Percentiles rank a stretch among this genome's conserved stretches.
phyloP scores from a whole-genome alignment of 1,140 invertebrate genomes.

The Scaptomyza hsui region DNA sequence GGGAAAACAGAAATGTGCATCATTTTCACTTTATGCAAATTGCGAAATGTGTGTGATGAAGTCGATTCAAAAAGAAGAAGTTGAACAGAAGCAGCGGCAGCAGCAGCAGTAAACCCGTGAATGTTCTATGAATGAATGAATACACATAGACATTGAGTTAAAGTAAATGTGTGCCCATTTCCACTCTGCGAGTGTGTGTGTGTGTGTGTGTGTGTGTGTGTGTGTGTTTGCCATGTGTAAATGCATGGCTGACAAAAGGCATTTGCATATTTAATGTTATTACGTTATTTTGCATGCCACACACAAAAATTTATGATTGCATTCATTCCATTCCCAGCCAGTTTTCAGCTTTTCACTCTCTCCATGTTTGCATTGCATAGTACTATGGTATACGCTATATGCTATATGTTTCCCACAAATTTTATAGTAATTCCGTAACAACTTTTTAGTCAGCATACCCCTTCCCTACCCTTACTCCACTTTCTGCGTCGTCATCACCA shows the following conservation, averaged over 20 bases:
- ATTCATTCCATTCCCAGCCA: too few relatives aligned
- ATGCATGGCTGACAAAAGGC: constrained; percentile 82
- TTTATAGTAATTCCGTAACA: constrained; percentile 74
- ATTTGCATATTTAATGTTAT: constrained; percentile 83
- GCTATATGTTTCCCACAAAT: constrained; percentile 67
- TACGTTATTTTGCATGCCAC: constrained; percentile 80
- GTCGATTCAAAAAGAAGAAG: constrained; percentile 39
- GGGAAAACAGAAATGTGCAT: constrained; percentile 81
- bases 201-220: constrained; percentile 15
- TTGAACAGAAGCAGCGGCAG: constrained; percentile 1
- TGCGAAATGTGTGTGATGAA: constrained; percentile 78
- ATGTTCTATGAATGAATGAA: constrained; percentile 45
- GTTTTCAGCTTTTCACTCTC: background rate
- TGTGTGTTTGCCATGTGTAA: constrained; percentile 65
- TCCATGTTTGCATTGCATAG: constrained; percentile 42
- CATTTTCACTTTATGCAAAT: constrained; percentile 82
- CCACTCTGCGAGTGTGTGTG: background rate
- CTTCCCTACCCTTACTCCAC: constrained; percentile 2
- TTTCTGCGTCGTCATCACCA: constrained; percentile 64
- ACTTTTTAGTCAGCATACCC: constrained; percentile 57
- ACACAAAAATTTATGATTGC: constrained; percentile 82
- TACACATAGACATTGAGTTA: constrained; percentile 28
- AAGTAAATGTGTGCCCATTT: constrained; percentile 20
- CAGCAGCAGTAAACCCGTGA: constrained; percentile 13
- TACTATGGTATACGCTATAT: too few relatives aligned